Evolutionary conservation across 1,140 invertebrate genomes (phyloP).

Genomic region (Drosophila ercepeae): DNA sequence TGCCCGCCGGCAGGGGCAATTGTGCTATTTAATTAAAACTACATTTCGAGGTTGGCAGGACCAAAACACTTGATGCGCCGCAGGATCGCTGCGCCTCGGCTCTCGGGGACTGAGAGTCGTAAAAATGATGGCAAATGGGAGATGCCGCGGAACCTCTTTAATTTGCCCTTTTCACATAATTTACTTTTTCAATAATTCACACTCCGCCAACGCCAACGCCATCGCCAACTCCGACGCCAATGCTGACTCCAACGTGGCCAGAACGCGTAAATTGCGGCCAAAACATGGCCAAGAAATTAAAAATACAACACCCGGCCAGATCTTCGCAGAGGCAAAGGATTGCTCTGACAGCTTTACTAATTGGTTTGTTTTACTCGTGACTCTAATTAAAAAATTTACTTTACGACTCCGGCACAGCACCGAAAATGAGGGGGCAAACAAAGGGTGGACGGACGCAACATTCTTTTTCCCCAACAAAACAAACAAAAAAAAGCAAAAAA

Average conservation of each 20-base stretch:
- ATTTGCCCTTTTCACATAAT: slow-evolving; percentile 70
- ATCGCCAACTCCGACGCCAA: background rate
- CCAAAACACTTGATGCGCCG: slow-evolving; percentile 36
- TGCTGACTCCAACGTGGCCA: slow-evolving; percentile 8
- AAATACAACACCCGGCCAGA: slow-evolving; percentile 48
- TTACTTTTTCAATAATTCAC: slow-evolving; percentile 80
- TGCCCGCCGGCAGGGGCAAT: slow-evolving; percentile 32
- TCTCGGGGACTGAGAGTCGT: slow-evolving; percentile 11
- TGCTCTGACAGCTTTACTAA: slow-evolving; percentile 79
- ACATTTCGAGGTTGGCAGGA: slow-evolving; percentile 31
- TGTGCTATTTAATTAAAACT: slow-evolving; percentile 61
- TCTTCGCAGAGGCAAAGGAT: slow-evolving; percentile 48
- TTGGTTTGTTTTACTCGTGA: slow-evolving; percentile 81
- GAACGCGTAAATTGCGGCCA: slow-evolving; percentile 68
- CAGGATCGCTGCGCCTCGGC: background rate
- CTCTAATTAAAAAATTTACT: slow-evolving; percentile 83
- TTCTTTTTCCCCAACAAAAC: slow-evolving; percentile 36
- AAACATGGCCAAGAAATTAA: slow-evolving; percentile 74
- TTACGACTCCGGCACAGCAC: slow-evolving; percentile 65
- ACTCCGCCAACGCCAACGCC: slow-evolving; percentile 31
- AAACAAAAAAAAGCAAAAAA: slow-evolving; percentile 7
- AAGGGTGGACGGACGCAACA: slow-evolving; percentile 33
- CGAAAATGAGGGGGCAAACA: background rate
- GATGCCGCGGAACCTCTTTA: slow-evolving; percentile 36
- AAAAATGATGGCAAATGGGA: slow-evolving; percentile 22